Evolutionary conservation across 1,140 invertebrate genomes (phyloP).

Genomic region (Carposina sasakii): DNA sequence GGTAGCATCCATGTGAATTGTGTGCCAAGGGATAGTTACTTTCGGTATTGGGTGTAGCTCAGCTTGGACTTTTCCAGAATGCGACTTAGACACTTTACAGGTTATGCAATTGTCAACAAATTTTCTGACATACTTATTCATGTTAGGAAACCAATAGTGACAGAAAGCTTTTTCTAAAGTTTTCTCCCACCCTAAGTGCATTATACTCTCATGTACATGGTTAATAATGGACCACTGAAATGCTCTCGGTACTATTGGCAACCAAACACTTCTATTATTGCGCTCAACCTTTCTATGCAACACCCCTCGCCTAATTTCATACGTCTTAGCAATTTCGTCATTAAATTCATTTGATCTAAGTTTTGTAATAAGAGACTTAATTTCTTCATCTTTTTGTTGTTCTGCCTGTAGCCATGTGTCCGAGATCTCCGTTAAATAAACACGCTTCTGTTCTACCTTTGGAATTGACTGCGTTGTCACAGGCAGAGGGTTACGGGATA

Average conservation of each 20-base stretch:
- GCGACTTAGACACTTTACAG: constrained; percentile 22
- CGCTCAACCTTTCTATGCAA: too few species aligned
- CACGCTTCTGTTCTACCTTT: constrained; percentile 11
- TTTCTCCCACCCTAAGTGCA: constrained; percentile 37
- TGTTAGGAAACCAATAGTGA: constrained; percentile 16
- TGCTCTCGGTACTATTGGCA: constrained; percentile 15
- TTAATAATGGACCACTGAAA: constrained; percentile 16
- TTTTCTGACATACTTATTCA: constrained; percentile 15
- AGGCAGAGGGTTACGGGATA: constrained; percentile 17
- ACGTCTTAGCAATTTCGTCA: too few species aligned
- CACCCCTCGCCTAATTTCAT: too few species aligned
- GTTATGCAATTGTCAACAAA: constrained; percentile 26
- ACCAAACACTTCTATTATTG: constrained; percentile 11
- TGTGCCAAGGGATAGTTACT: constrained; percentile 23
- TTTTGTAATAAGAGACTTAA: too few species aligned
- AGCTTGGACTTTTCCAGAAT: constrained; percentile 27
- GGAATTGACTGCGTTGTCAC: too few species aligned
- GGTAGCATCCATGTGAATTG: constrained; percentile 25
- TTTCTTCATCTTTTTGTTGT: constrained; percentile 11
- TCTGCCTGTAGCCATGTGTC: constrained; percentile 14
- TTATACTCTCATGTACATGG: constrained; percentile 13
- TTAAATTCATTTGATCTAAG: too few species aligned
- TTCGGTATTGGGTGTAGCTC: constrained; percentile 30
- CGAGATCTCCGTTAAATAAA: constrained; percentile 13
- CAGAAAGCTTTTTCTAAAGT: constrained; percentile 25